Evolutionary conservation across 2,888 invertebrate species (phyloP), one percentile per base, ranked within the genome.

Genomic region (Iphiclides podalirius): DNA sequence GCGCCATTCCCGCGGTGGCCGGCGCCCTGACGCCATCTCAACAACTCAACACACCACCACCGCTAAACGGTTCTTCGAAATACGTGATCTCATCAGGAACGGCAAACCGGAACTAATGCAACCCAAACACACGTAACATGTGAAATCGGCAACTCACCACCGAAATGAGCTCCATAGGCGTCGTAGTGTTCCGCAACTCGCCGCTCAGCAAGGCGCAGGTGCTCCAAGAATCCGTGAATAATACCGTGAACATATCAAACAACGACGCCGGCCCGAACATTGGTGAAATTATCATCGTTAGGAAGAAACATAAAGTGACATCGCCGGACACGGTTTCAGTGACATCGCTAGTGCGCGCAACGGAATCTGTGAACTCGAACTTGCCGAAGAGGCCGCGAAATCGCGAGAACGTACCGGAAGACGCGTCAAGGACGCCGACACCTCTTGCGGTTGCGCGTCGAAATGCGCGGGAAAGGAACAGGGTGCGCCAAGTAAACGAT

Each of bases 401-500:
- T 46, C 72, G 72, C 45, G 91, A 67, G 76, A 91, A 59, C 71
- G 87, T 67, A 71, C 87, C 63, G 64, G 90, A 67, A 63, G 91
- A 75, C 58, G 75, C 66, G 47, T 77, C 82, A 51, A 83, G 86
- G 4, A 79, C 92, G 50, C 93, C 94, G 1, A 93, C 93, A 41
- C 95, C 94, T 0, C 91, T 95, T 14, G 94, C 96, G 0, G 96
- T 96, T 4, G 96, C 96, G 0, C 89, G 97, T 36, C 89, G 98
- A 67, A 98, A 98, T 85, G 97, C 97, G 54, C 91, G 98, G 44
- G 98, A 98, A 90, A 89, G 98, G 13, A 97, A 97, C 80, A 91
- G 98, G 52, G 97, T 97, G 7, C 95, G 96, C 62, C 96, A 96
- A 90, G 96, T 96, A 16, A 96, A 96, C 81, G 95, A 96, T 67